Evolutionary conservation across 1,140 invertebrate genomes (phyloP).

Genomic region (Trachelipus rathkii): DNA sequence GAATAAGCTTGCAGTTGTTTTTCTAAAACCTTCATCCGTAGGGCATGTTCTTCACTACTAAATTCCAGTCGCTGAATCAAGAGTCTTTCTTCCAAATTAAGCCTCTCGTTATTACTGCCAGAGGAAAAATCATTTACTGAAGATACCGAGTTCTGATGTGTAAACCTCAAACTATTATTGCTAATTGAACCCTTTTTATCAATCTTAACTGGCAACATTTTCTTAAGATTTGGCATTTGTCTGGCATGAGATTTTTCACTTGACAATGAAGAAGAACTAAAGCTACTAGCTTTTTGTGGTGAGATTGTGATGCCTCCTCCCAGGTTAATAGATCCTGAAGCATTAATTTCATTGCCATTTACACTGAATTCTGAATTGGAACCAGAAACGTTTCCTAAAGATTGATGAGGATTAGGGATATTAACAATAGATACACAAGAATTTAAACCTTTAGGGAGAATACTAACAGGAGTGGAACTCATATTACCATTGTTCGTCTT

Average conservation of each 20-base stretch:
- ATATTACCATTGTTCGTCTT: not conserved
- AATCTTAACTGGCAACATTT: constrained; percentile 34
- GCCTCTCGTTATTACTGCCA: not conserved
- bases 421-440: constrained; percentile 38
- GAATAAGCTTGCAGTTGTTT: constrained; percentile 40
- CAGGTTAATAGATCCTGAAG: not conserved
- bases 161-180: not conserved
- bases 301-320: constrained; percentile 23
- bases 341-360: not conserved
- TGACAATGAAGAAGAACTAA: not conserved
- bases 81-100: constrained; percentile 21
- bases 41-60: constrained; percentile 31
- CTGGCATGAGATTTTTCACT: not conserved
- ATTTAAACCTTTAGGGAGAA: constrained; percentile 33
- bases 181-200: not conserved
- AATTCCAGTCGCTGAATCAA: constrained; percentile 30
- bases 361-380: not conserved
- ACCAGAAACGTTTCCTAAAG: not conserved
- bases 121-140: not conserved
- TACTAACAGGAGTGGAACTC: constrained; percentile 21
- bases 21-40: constrained; percentile 39
- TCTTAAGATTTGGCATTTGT: constrained; percentile 36
- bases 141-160: not conserved
- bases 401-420: constrained; percentile 34
- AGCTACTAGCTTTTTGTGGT: constrained; percentile 24